Evolutionary conservation across 1,140 invertebrate genomes (phyloP).

Genomic region (Drosophila varians): DNA sequence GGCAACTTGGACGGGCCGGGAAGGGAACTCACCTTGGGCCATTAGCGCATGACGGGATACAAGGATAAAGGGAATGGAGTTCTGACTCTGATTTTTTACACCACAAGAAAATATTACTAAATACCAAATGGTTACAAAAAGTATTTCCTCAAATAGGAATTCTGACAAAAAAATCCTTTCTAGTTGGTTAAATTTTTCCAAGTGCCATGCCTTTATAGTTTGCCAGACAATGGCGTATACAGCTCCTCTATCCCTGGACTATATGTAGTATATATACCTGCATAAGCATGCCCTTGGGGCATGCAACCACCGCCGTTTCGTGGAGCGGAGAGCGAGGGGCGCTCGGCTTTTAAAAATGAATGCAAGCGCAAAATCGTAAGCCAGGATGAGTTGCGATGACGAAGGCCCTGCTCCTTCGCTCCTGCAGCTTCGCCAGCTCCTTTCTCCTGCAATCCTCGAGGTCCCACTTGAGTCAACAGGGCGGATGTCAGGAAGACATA

Average conservation of each 20-base stretch:
- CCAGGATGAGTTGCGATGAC: slow-evolving; percentile 34
- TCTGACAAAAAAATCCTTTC: not conserved
- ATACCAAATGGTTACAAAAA: too few species aligned
- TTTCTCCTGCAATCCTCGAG: not conserved
- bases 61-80: slow-evolving; percentile 27
- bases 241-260: slow-evolving; percentile 22
- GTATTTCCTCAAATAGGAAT: too few species aligned
- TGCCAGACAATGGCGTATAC: slow-evolving; percentile 40
- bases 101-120: not conserved
- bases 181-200: not conserved
- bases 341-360: slow-evolving; percentile 51
- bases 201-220: not conserved
- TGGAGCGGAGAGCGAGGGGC: slow-evolving; percentile 3
- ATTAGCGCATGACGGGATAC: slow-evolving; percentile 43
- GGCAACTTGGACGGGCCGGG: not conserved
- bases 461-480: slow-evolving; percentile 48
- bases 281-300: slow-evolving; percentile 66
- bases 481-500: slow-evolving; percentile 53
- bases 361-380: slow-evolving; percentile 57
- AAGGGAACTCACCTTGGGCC: slow-evolving; percentile 49
- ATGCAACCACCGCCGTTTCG: not conserved
- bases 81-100: slow-evolving; percentile 24
- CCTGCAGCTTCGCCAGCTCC: not conserved
- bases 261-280: slow-evolving; percentile 28
- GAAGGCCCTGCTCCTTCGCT: not conserved